Evolutionary conservation across 23 tunicate genomes (phyloP).

Genomic region (Aplidium turbinatum): DNA sequence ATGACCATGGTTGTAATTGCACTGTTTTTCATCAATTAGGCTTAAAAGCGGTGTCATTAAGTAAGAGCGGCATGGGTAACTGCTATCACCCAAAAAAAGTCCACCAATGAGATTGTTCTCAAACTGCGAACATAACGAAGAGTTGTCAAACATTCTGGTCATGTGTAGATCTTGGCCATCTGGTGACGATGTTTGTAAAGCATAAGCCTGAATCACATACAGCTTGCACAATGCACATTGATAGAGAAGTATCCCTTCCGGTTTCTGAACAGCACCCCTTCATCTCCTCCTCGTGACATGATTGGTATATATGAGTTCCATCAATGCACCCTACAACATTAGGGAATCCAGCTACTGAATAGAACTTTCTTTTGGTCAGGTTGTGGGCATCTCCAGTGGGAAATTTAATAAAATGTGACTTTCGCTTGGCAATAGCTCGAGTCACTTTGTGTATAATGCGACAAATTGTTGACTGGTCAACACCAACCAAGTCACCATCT

Average conservation of each 20-base stretch:
- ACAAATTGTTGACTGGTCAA: slow-evolving; percentile 23
- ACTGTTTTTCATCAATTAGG: slow-evolving; percentile 15
- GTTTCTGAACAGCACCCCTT: slow-evolving; percentile 33
- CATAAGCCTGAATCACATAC: slow-evolving; percentile 43
- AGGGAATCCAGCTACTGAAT: slow-evolving; percentile 37
- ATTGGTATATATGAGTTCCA: slow-evolving; percentile 63
- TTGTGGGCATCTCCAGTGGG: not conserved
- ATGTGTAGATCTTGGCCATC: slow-evolving; percentile 75
- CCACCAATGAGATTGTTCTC: slow-evolving; percentile 33
- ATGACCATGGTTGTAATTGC: slow-evolving; percentile 40
- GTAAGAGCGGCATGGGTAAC: slow-evolving; percentile 50
- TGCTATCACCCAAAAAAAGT: slow-evolving; percentile 45
- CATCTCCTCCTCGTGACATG: slow-evolving; percentile 47
- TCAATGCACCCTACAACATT: slow-evolving; percentile 49
- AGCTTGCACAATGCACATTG: slow-evolving; percentile 70
- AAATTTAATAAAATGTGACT: slow-evolving; percentile 26
- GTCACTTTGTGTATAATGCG: slow-evolving; percentile 19
- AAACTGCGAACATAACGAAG: slow-evolving; percentile 26
- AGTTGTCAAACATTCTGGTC: slow-evolving; percentile 55
- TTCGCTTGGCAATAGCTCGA: slow-evolving; percentile 20
- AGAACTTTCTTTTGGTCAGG: slow-evolving; percentile 5
- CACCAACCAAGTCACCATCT: slow-evolving; percentile 30
- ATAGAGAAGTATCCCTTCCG: slow-evolving; percentile 55
- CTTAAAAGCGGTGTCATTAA: slow-evolving; percentile 57
- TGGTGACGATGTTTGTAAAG: slow-evolving; percentile 52